phyloP scores from a whole-genome alignment of 2,113 vertebrate genomes.

The Hydrochoerus hydrochaeris region DNA sequence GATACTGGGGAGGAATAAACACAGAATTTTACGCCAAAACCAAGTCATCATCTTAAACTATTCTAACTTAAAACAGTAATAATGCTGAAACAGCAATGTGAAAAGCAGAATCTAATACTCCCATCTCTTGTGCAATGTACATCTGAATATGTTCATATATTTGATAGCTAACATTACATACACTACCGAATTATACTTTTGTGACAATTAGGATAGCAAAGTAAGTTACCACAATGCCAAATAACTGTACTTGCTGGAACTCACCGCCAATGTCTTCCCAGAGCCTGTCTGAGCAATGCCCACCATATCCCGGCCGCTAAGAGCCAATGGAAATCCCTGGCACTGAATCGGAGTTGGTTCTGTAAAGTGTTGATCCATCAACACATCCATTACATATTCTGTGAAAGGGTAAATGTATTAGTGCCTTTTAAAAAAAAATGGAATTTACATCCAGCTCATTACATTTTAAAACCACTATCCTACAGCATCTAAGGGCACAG shows the following conservation, averaged over 20 bases:
- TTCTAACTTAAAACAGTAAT: not conserved
- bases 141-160: not conserved
- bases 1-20: conserved; percentile 89
- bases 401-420: conserved; percentile 49
- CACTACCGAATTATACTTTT: not conserved
- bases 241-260: conserved; percentile 65
- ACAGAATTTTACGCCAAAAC: conserved; percentile 23
- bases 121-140: not conserved
- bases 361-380: conserved; percentile 96
- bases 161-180: not conserved
- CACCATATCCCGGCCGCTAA: conserved; percentile 98
- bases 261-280: conserved; percentile 96
- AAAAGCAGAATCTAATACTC: not conserved
- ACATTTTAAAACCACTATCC: not conserved
- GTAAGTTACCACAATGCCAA: not conserved
- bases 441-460: not conserved
- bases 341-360: conserved; percentile 98
- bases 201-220: conserved; percentile 45
- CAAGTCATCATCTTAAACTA: not conserved
- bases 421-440: not conserved
- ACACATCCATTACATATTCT: conserved; percentile 98
- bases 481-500: not conserved
- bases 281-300: conserved; percentile 99
- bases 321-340: conserved; percentile 96
- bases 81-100: not conserved